These are phyloP conservation scores for Ceratosolen solmsi DNA, from an alignment of 1,140 invertebrate genomes.

Conservation along the genomic window DNA sequence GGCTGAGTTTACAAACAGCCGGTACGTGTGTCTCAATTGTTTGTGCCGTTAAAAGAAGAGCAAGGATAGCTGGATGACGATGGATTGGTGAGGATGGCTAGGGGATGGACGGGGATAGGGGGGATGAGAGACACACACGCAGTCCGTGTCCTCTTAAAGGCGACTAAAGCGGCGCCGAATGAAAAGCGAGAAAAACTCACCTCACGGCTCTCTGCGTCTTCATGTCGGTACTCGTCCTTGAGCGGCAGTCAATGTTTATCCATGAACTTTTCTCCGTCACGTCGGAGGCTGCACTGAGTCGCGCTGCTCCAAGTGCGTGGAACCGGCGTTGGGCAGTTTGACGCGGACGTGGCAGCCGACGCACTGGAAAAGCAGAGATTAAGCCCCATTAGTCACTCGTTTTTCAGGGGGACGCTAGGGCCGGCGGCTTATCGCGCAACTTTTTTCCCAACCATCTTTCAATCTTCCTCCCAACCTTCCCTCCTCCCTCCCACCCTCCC, in stretches of 20 bases:
- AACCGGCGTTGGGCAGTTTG: not conserved
- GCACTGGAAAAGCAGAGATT: conserved; percentile 35
- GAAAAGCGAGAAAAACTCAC: conserved; percentile 40
- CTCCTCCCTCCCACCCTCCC: not conserved
- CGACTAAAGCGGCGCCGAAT: no score
- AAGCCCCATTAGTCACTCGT: conserved; percentile 20
- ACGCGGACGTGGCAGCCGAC: not conserved
- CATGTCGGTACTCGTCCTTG: conserved; percentile 39
- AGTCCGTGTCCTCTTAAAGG: not conserved
- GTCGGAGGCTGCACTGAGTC: not conserved
- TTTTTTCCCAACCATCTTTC: not conserved
- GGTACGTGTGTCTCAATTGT: no score
- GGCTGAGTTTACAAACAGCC: no score
- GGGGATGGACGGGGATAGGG: not conserved
- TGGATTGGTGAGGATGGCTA: no score
- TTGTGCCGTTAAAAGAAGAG: no score
- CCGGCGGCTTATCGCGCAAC: not conserved
- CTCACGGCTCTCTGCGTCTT: conserved; percentile 49
- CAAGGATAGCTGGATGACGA: no score
- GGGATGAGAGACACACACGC: not conserved
- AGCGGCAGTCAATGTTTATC: conserved; percentile 39
- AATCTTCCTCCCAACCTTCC: not conserved
- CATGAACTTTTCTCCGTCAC: conserved; percentile 31
- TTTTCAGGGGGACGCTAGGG: not conserved
- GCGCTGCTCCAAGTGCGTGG: not conserved